Conservation (phyloP, 2,888 invertebrate genomes). For the Carcina quercana region DNA sequence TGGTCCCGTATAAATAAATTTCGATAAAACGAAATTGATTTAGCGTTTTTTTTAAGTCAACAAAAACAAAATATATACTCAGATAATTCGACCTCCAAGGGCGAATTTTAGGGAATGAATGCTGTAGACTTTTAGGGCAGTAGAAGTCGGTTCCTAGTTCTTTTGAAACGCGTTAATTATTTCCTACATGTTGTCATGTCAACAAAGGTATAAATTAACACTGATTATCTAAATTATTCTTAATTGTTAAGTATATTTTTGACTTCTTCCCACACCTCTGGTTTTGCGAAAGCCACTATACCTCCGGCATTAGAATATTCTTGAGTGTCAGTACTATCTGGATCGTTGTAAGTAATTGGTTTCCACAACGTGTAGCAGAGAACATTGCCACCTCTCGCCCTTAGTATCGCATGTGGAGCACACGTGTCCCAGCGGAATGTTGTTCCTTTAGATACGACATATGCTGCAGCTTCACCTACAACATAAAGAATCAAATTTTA, state of each 20-base stretch:
- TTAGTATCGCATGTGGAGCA: conserved; percentile 89
- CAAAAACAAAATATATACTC: too few relatives aligned
- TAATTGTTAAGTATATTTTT: conserved; percentile 20
- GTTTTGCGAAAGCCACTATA: conserved; percentile 44
- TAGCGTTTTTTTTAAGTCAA: too few relatives aligned
- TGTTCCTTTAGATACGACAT: conserved; percentile 84
- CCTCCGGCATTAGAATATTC: conserved; percentile 52
- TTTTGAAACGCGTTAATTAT: too few relatives aligned
- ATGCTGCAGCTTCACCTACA: conserved; percentile 70
- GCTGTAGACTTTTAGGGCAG: too few relatives aligned
- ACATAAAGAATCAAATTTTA: too few relatives aligned
- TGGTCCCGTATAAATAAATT: too few relatives aligned
- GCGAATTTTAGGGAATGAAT: too few relatives aligned
- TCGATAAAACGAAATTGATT: too few relatives aligned
- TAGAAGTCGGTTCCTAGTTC: too few relatives aligned
- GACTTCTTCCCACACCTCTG: conserved; percentile 31
- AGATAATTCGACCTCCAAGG: too few relatives aligned
- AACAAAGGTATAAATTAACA: too few relatives aligned
- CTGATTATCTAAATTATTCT: background rate
- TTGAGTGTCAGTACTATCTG: conserved; percentile 34
- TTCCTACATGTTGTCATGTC: too few relatives aligned
- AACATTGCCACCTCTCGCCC: conserved; percentile 85
- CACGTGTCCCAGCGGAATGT: conserved; percentile 96
- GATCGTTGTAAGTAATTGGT: conserved; percentile 50
- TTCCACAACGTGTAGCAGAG: conserved; percentile 30